Percentiles rank a stretch among this genome's conserved stretches.
Conservation (phyloP, 1,140 invertebrate species). For the Lordiphosa mommai region DNA sequence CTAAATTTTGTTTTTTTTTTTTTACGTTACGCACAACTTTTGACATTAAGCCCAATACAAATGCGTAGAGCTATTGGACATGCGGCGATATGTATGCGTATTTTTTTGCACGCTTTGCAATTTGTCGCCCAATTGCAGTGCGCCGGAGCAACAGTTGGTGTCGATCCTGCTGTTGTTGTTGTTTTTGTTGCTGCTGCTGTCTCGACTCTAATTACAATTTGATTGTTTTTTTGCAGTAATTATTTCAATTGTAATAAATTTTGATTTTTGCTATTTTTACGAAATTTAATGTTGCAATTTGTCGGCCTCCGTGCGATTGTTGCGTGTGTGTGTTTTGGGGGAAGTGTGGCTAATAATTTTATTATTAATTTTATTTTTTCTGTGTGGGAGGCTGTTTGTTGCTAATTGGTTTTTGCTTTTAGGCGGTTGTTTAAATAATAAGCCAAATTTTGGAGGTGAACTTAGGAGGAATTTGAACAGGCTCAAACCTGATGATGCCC, state of each 20-base stretch:
- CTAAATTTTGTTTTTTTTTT: slow-evolving; percentile 11
- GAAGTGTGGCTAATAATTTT: slow-evolving; percentile 43
- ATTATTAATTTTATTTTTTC: slow-evolving; percentile 45
- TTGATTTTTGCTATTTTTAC: slow-evolving; percentile 48
- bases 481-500: no score
- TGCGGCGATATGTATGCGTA: slow-evolving; percentile 13
- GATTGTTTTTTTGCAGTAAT: slow-evolving; percentile 72
- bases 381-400: slow-evolving; percentile 15
- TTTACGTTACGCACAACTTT: slow-evolving; percentile 30
- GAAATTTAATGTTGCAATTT: slow-evolving; percentile 64
- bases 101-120: slow-evolving; percentile 30
- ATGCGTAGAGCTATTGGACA: slow-evolving; percentile 46
- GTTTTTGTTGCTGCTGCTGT: neutral
- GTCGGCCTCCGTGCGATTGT: slow-evolving; percentile 4
- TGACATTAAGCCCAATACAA: slow-evolving; percentile 39
- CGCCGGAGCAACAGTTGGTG: slow-evolving; percentile 7
- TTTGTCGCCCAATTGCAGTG: slow-evolving; percentile 32
- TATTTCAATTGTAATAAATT: slow-evolving; percentile 75
- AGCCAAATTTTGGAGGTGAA: slow-evolving; percentile 17
- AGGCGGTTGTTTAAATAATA: slow-evolving; percentile 29
- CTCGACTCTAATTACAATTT: slow-evolving; percentile 63
- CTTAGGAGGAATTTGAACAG: slow-evolving; percentile 6
- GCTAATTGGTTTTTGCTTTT: slow-evolving; percentile 38
- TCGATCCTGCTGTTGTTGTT: neutral
- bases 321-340: neutral